phyloP scores from a whole-genome alignment of 2,797 vertebrate genomes.

The Simalia tracyae region DNA sequence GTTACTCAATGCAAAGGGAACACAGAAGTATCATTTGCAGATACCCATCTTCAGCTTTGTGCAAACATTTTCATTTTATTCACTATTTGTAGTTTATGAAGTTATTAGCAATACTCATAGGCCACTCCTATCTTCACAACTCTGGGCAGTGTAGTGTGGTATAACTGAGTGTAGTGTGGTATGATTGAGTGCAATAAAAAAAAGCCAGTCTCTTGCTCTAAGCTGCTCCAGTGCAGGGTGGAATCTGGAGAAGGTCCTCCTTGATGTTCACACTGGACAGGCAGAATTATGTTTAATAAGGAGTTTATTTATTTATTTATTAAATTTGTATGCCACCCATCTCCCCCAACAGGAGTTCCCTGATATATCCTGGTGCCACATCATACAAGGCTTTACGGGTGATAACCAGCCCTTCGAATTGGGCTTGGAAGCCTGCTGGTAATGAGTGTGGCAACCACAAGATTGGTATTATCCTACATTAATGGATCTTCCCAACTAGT shows the following conservation, averaged over 20 bases:
- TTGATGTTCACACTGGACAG: background rate
- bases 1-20: background rate
- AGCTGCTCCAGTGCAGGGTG: background rate
- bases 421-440: background rate
- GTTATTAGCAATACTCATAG: background rate
- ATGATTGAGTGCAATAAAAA: background rate
- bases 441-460: background rate
- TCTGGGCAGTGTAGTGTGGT: background rate
- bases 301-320: background rate
- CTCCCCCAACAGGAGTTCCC: no score
- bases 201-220: background rate
- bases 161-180: background rate
- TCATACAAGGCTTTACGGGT: background rate
- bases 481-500: background rate
- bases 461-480: background rate
- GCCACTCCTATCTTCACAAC: background rate
- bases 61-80: background rate
- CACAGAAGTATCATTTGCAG: background rate
- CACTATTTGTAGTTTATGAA: background rate
- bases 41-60: background rate
- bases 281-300: background rate
- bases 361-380: background rate
- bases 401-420: background rate
- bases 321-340: no score
- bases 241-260: background rate